Base-by-base conservation (phyloP, 2,113 vertebrate genomes). In the Eclectus roratus region DNA sequence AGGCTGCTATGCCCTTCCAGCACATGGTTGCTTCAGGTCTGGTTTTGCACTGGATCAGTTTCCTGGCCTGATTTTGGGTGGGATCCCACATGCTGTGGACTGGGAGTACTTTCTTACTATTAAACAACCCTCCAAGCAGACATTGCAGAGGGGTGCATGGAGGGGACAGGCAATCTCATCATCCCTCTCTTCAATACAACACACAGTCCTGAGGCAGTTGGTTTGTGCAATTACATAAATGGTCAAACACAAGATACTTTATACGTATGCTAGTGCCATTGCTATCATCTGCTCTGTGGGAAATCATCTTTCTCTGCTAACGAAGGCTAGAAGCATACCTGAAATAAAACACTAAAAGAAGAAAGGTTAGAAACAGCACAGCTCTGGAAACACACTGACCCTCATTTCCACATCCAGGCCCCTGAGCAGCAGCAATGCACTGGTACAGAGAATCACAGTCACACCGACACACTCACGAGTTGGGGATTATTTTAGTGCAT, bases 381-480 rank as follows among this genome's bases (percentile, higher is more conserved):
- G 43, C 28, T 47, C 20, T 49, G 46, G 44, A 33, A 53, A 50
- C 33, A 74, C 68, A 60, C 21, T 7, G 19, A 35, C 53, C 31
- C 46, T 73, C 10, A 14, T 15, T 44, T 69, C 64, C 70, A 41
- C 24, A 53, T 4, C 27, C 56, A 49, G 55, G 14, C 10, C 27
- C 24, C 44, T 2, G 0, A 37, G 29, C 25, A 73, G 50, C 6
- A 3, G 46, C 52, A 41, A 10, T 3, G 0, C 25, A 11, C 28
- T 61, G 33, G 13, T 18, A 29, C 1, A 2, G 5, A 58, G 46
- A 31, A 31, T n/a, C 60, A 44, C 12, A 47, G 17, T 21, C 4
- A 0, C 28, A 46, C 23, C 0, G 0, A 60, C 44, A 43, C 6
- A 6, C 39, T 61, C 28, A 35, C 27, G 44, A 24, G 1, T 4